Conservation (phyloP, 53 echinoderm and acorn worm species). For the Temnopleurus reevesii region DNA sequence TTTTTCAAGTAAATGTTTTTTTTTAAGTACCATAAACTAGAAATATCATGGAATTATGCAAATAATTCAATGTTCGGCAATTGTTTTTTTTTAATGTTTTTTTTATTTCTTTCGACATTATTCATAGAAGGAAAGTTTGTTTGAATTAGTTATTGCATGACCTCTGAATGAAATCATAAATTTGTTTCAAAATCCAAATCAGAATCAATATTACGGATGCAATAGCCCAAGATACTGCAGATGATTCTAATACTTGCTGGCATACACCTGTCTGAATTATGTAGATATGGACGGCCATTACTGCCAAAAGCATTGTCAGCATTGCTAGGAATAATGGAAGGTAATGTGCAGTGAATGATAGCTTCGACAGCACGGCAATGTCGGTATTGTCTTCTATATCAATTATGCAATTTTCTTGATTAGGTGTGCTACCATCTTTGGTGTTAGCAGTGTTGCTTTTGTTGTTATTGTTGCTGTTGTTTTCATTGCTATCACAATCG, state of each 20-base stretch:
- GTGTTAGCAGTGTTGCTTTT: background rate
- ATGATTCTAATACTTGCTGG: background rate
- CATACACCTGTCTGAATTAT: background rate
- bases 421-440: background rate
- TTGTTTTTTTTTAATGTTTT: too few species aligned
- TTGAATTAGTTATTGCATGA: background rate
- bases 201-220: background rate
- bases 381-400: background rate
- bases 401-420: background rate
- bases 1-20: too few species aligned
- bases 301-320: background rate
- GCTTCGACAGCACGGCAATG: background rate
- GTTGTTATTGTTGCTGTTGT: background rate
- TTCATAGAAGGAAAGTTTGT: too few species aligned
- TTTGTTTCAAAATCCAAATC: background rate
- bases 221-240: background rate
- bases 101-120: too few species aligned
- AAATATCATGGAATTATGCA: too few species aligned
- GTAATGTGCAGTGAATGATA: background rate
- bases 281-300: background rate
- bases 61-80: too few species aligned
- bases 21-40: too few species aligned
- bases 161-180: background rate
- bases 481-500: too few species aligned
- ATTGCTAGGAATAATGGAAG: background rate